Base-by-base conservation (phyloP, 2,113 vertebrate species). In the Entelurus aequoreus region DNA sequence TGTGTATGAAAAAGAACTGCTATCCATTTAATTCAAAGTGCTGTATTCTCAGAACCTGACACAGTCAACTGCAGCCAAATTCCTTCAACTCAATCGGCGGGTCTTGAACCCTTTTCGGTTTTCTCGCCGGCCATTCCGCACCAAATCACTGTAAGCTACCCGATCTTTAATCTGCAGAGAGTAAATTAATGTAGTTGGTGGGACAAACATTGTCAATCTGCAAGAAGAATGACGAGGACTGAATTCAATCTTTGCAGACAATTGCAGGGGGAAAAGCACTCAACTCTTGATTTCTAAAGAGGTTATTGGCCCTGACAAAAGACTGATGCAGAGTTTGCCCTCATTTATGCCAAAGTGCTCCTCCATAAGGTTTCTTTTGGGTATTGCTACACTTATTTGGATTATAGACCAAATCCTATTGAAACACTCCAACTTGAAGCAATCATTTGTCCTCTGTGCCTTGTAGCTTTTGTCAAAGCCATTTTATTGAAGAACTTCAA, bases 151-250 rank as follows among this genome's bases (percentile, higher is more conserved):
- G 86, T 89, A 88, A 77, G 87, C 86, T 79, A 76, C 72, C 83
- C 81, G 83, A 88, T 88, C 74, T 78, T 83, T 81, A 84, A 87
- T 85, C 87, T 83, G 76, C 72, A 88, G 48, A 8, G 76, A 74
- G 79, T 86, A 88, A 92, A 91, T 90, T 90, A 91, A 88, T 90
- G 83, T 68, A 76, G 68, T 79, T 72, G 85, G 79, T 83, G 74
- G 88, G 78, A 90, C 88, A 89, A 90, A 89, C 90, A 86, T 87
- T 91, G 83, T 90, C 86, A 86, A 78, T 88, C 86, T 91, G 72
- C 64, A 69, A 68, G 80, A 86, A 89, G 90, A 92, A 92, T 81
- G 72, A 89, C 87, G 73, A 54, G 68, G 78, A 80, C 81, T 84
- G 80, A 87, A 89, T 92, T 92, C 88, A 85, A 84, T 91, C 77